phyloP scores from a whole-genome alignment of 1,140 invertebrate genomes.

The Polyergus mexicanus region DNA sequence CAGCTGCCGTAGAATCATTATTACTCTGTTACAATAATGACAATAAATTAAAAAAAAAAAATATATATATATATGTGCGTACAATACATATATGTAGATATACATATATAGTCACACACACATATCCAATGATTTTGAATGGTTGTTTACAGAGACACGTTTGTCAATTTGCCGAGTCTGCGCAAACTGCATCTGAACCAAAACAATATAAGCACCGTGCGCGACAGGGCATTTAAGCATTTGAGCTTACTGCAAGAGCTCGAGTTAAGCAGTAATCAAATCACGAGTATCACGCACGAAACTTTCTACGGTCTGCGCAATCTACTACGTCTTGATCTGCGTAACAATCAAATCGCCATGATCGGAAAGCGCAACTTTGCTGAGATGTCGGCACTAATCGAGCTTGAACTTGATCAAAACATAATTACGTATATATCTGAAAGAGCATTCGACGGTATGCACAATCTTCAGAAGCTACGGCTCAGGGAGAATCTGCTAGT shows the following conservation, averaged over 20 bases:
- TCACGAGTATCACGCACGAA: constrained; percentile 89
- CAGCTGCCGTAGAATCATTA: too few species aligned
- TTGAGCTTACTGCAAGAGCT: constrained; percentile 89
- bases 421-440: constrained; percentile 90
- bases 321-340: constrained; percentile 89
- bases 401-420: constrained; percentile 92
- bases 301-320: constrained; percentile 90
- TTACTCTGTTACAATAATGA: too few species aligned
- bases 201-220: constrained; percentile 91
- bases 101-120: too few species aligned
- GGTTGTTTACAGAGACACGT: constrained; percentile 87
- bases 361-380: constrained; percentile 92
- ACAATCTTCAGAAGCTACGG: constrained; percentile 89
- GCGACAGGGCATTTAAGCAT: constrained; percentile 90
- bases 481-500: constrained; percentile 91
- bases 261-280: constrained; percentile 90
- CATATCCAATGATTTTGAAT: not conserved
- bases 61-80: too few species aligned
- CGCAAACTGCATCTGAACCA: constrained; percentile 89
- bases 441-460: constrained; percentile 91
- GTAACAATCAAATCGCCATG: constrained; percentile 90
- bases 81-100: too few species aligned
- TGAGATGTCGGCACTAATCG: constrained; percentile 90
- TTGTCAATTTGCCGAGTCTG: constrained; percentile 90
- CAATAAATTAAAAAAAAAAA: too few species aligned